Evolutionary conservation across 2,888 invertebrate species (phyloP).

Genomic region (Melanostoma mellinum): DNA sequence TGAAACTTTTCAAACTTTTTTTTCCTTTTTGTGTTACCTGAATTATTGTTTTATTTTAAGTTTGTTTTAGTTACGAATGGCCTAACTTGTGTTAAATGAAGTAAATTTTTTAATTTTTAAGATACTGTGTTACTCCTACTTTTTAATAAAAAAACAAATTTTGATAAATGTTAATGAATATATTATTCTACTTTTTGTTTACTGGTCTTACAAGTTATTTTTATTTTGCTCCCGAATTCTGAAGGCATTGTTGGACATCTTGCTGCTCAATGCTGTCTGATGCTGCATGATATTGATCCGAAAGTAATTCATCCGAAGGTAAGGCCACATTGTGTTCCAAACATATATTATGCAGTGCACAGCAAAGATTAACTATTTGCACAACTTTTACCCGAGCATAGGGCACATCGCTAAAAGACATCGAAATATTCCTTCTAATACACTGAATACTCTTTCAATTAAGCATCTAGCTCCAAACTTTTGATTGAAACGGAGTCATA

Average conservation of each 20-base stretch:
- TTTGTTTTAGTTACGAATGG: too few species aligned
- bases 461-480: too few species aligned
- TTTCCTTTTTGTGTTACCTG: too few species aligned
- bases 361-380: conserved; percentile 1
- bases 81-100: too few species aligned
- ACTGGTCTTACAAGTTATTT: neutral
- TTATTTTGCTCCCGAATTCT: neutral
- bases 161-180: neutral
- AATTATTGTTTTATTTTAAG: too few species aligned
- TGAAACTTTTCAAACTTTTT: too few species aligned
- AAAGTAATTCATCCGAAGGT: neutral
- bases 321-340: neutral
- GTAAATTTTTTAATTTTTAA: neutral
- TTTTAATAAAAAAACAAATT: neutral
- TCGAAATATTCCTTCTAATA: too few species aligned
- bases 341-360: neutral
- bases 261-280: neutral
- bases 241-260: neutral
- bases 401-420: neutral
- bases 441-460: too few species aligned
- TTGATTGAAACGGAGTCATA: too few species aligned
- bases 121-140: neutral
- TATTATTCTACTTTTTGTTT: neutral
- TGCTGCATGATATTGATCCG: neutral
- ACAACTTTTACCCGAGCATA: conserved; percentile 1